A percentile compares a stretch with the other conserved stretches of the same genome.
phyloP scores from a whole-genome alignment of 2,797 vertebrate species.

The Chloroceryle amazona region DNA sequence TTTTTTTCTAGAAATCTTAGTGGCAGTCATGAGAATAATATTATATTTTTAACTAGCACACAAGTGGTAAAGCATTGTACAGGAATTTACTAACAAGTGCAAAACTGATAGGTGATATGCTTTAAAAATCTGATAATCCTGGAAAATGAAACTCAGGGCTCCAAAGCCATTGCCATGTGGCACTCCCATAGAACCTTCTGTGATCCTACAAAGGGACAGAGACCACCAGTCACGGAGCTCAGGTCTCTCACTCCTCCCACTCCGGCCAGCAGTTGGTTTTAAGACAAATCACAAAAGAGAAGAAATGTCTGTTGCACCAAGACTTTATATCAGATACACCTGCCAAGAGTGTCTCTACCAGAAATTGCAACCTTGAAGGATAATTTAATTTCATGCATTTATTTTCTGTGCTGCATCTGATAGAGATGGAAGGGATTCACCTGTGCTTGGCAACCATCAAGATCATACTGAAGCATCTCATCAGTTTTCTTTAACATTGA shows the following conservation, averaged over 20 bases:
- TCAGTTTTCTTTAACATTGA: background rate
- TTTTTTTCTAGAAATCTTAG: background rate
- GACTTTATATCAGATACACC: background rate
- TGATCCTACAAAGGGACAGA: background rate
- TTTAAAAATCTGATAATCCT: background rate
- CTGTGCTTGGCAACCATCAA: background rate
- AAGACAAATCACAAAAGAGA: background rate
- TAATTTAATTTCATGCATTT: background rate
- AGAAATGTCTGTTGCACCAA: background rate
- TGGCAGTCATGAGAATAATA: background rate
- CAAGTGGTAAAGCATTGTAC: background rate
- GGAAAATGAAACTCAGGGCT: background rate
- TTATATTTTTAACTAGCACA: background rate
- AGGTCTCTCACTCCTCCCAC: background rate
- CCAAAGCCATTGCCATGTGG: background rate
- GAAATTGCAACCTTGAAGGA: background rate
- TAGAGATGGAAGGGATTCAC: background rate
- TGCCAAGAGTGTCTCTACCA: background rate
- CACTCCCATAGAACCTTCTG: background rate
- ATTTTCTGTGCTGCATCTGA: background rate
- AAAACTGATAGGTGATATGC: accelerated
- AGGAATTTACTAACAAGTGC: background rate
- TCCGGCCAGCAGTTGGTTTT: background rate
- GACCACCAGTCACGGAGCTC: background rate
- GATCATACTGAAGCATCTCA: background rate